phyloP scores from a whole-genome alignment of 2,797 vertebrate species.

The Coendou prehensilis region DNA sequence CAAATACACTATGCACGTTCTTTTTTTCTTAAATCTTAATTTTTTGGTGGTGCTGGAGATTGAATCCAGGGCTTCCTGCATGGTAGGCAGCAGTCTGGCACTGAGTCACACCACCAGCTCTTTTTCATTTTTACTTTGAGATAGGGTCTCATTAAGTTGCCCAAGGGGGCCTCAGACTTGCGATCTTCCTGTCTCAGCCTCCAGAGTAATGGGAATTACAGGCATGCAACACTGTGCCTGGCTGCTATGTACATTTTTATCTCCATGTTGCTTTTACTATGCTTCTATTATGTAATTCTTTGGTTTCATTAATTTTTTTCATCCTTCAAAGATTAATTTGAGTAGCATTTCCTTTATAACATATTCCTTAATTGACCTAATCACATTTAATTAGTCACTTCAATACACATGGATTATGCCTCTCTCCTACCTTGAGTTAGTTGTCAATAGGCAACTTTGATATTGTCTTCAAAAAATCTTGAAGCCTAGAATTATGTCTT shows the following conservation, averaged over 20 bases:
- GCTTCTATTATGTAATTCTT: neutral
- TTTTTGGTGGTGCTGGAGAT: neutral
- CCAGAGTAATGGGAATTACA: neutral
- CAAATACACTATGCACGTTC: neutral
- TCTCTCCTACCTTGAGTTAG: conserved; percentile 25
- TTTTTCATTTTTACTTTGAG: neutral
- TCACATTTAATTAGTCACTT: neutral
- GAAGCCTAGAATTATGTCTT: neutral
- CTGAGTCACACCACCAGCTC: neutral
- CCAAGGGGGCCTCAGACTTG: neutral
- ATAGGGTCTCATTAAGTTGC: neutral
- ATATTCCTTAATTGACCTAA: neutral
- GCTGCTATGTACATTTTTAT: neutral
- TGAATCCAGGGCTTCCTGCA: neutral
- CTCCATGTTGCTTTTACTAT: neutral
- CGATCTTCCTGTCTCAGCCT: neutral
- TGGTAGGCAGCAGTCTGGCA: neutral
- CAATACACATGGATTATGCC: neutral
- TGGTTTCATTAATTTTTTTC: conserved; percentile 1
- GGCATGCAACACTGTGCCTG: neutral
- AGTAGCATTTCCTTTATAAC: conserved; percentile 1
- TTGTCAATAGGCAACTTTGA: neutral
- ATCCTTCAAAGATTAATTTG: conserved; percentile 29
- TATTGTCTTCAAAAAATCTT: conserved; percentile 39
- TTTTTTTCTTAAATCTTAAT: neutral